These are phyloP conservation scores for Frankliniella fusca DNA, from an alignment of 2,888 invertebrate species.

Conservation along the genomic window DNA sequence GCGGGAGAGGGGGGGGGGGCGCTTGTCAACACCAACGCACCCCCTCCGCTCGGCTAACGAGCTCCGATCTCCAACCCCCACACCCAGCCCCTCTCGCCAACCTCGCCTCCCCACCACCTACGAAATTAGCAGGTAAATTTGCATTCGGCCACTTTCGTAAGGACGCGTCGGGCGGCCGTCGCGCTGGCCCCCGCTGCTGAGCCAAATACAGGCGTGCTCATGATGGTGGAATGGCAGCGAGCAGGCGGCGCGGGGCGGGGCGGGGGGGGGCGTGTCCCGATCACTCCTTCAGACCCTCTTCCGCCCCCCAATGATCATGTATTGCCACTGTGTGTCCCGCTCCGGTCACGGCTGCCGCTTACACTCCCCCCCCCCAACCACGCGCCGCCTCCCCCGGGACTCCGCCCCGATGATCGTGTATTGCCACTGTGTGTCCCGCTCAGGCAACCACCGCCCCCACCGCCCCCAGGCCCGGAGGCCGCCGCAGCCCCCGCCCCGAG, in stretches of 20 bases:
- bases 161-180: neutral
- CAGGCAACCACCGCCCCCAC: neutral
- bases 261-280: neutral
- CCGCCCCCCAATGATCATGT: neutral
- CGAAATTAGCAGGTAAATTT: too few species aligned
- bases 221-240: neutral
- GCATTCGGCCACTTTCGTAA: too few species aligned
- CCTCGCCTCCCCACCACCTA: neutral
- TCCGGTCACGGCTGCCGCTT: neutral
- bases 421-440: neutral
- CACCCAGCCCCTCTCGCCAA: neutral
- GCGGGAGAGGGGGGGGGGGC: neutral
- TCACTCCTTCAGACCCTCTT: neutral
- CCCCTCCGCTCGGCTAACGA: neutral
- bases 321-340: neutral
- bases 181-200: neutral
- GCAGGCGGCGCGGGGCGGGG: neutral
- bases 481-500: neutral
- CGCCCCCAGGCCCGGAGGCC: neutral
- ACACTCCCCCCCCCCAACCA: neutral
- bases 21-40: neutral
- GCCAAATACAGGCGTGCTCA: neutral
- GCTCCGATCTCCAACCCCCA: neutral
- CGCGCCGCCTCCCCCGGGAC: neutral
- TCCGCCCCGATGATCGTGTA: neutral